These are phyloP conservation scores for Meandrina meandrites DNA, from an alignment of 92 coral and sea anemone species.

Conservation along the genomic window DNA sequence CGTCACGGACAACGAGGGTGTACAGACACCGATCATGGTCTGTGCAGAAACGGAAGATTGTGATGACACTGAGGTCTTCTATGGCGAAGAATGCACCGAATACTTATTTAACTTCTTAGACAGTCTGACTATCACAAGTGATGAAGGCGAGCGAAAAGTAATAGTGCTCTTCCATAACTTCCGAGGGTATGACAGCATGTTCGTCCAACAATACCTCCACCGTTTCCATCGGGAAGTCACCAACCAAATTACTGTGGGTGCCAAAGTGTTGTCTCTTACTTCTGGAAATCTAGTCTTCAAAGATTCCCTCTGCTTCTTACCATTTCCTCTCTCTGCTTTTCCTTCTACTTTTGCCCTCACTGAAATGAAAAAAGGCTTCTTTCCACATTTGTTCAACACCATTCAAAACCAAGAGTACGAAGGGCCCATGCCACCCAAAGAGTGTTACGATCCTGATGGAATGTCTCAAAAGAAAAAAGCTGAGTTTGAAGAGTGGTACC, in stretches of 20 bases:
- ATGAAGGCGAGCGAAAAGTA: background rate
- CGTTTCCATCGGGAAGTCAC: background rate
- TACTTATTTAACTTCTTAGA: background rate
- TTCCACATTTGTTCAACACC: background rate
- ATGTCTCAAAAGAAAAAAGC: background rate
- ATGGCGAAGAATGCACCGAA: background rate
- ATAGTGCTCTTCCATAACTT: background rate
- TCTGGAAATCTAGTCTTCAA: background rate
- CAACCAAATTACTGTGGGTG: background rate
- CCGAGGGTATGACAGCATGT: background rate
- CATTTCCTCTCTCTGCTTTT: background rate
- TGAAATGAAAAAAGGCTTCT: background rate
- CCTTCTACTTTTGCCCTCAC: background rate
- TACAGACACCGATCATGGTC: background rate
- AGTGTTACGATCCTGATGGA: background rate
- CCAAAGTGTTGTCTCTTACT: background rate
- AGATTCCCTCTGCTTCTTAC: background rate
- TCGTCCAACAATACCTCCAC: background rate
- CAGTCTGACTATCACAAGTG: background rate
- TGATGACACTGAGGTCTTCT: background rate
- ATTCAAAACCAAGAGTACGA: background rate
- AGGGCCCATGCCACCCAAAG: background rate
- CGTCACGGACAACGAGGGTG: background rate
- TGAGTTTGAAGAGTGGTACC: background rate
- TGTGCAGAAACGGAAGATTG: background rate